These are phyloP conservation scores for Silvanus unidentatus DNA, from an alignment of 2,888 invertebrate species.

Conservation along the genomic window DNA sequence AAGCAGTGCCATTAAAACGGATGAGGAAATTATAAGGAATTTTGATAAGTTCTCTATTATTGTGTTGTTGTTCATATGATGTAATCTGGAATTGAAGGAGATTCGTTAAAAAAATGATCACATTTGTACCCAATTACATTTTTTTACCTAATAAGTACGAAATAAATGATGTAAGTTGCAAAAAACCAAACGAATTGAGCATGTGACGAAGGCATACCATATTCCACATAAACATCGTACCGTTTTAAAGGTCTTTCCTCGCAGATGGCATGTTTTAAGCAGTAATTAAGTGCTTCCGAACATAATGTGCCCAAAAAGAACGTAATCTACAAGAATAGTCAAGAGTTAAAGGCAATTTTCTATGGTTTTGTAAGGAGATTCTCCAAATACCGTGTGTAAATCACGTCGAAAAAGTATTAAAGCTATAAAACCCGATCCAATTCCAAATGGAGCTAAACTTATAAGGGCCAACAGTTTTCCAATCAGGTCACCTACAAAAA, in stretches of 20 bases:
- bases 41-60: slow-evolving; percentile 71
- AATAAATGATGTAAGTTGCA: slow-evolving; percentile 75
- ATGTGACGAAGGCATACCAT: slow-evolving; percentile 90
- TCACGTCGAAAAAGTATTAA: slow-evolving; percentile 84
- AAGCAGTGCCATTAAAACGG: slow-evolving; percentile 53
- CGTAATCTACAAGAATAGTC: slow-evolving; percentile 66
- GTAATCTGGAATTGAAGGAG: slow-evolving; percentile 57
- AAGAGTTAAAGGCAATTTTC: slow-evolving; percentile 7
- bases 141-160: slow-evolving; percentile 75
- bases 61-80: slow-evolving; percentile 75
- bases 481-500: slow-evolving; percentile 70
- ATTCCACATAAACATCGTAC: slow-evolving; percentile 64
- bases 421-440: slow-evolving; percentile 75
- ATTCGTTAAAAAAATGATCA: not conserved
- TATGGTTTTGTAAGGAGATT: not conserved
- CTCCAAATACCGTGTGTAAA: slow-evolving; percentile 72
- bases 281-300: slow-evolving; percentile 73
- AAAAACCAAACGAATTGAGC: slow-evolving; percentile 91
- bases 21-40: slow-evolving; percentile 58
- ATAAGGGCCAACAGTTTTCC: slow-evolving; percentile 77
- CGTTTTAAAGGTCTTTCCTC: slow-evolving; percentile 72
- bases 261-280: slow-evolving; percentile 74
- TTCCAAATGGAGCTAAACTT: slow-evolving; percentile 78
- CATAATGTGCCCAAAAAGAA: slow-evolving; percentile 74
- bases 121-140: not conserved